These are phyloP conservation scores for Hemicentrotus pulcherrimus DNA, from an alignment of 35 echinoderm and acorn worm species.

Conservation along the genomic window DNA sequence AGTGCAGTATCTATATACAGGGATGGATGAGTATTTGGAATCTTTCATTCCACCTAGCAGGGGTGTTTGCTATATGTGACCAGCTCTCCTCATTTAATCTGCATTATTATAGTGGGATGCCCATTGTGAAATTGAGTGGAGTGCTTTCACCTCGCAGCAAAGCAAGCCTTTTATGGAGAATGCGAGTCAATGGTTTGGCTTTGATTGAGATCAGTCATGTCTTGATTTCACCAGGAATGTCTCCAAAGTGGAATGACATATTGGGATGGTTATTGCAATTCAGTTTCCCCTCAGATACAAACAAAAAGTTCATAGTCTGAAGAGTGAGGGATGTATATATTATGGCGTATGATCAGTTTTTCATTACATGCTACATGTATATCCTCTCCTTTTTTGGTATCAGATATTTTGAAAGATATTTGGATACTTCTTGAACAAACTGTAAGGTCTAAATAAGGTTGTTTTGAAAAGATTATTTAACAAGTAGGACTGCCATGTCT, in stretches of 20 bases:
- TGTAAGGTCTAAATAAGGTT: too few relatives aligned
- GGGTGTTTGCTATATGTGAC: neutral
- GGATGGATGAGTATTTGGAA: neutral
- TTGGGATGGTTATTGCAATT: neutral
- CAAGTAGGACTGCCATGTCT: too few relatives aligned
- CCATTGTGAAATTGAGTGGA: neutral
- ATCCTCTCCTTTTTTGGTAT: neutral
- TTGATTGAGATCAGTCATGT: neutral
- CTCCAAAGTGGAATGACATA: neutral
- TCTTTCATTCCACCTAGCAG: neutral
- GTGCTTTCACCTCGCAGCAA: neutral
- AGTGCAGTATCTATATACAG: neutral
- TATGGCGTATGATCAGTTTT: neutral
- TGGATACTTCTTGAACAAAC: neutral
- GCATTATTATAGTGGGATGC: neutral
- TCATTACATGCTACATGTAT: neutral
- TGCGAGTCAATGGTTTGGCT: neutral
- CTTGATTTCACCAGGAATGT: neutral
- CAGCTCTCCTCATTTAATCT: neutral
- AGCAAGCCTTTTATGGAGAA: neutral
- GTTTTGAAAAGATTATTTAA: too few relatives aligned
- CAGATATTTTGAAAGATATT: neutral
- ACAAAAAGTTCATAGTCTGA: neutral
- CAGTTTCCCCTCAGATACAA: neutral
- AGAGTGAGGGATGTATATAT: neutral